Evolutionary conservation across 2,888 invertebrate species (phyloP).

Genomic region (Metacarcinus magister): DNA sequence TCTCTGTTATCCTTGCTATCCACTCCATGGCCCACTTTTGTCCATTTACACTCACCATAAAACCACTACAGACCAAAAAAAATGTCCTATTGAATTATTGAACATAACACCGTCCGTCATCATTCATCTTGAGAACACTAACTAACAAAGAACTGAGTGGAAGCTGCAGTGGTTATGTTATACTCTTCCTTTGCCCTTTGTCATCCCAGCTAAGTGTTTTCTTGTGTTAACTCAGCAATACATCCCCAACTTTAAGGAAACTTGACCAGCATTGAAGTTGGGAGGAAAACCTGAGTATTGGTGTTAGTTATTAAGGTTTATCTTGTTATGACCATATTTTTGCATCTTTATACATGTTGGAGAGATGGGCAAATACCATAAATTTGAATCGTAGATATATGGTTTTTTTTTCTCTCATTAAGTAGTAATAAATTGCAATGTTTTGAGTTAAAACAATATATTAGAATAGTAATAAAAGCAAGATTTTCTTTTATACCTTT

Average conservation of each 20-base stretch:
- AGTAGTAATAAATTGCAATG: no score
- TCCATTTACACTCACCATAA: neutral
- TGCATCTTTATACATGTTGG: neutral
- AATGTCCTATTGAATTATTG: neutral
- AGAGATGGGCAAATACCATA: neutral
- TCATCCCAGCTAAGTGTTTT: slow-evolving; percentile 30
- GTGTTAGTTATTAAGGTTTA: neutral
- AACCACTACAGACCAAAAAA: neutral
- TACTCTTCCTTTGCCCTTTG: neutral
- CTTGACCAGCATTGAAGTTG: slow-evolving; percentile 31
- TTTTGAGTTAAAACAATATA: neutral
- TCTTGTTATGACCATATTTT: neutral
- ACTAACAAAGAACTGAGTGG: neutral
- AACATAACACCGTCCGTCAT: neutral
- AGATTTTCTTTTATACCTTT: neutral
- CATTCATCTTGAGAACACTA: neutral
- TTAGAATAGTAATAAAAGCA: neutral
- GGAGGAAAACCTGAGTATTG: neutral
- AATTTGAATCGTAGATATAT: neutral
- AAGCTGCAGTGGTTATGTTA: slow-evolving; percentile 16
- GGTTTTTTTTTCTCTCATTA: no score
- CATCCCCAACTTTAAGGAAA: neutral
- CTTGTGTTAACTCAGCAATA: neutral
- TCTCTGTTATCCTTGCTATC: neutral
- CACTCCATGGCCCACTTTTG: neutral